These are phyloP conservation scores for mouse (Mus musculus) DNA, from an alignment of 2,113 vertebrate species.

Conservation along the genomic window DNA sequence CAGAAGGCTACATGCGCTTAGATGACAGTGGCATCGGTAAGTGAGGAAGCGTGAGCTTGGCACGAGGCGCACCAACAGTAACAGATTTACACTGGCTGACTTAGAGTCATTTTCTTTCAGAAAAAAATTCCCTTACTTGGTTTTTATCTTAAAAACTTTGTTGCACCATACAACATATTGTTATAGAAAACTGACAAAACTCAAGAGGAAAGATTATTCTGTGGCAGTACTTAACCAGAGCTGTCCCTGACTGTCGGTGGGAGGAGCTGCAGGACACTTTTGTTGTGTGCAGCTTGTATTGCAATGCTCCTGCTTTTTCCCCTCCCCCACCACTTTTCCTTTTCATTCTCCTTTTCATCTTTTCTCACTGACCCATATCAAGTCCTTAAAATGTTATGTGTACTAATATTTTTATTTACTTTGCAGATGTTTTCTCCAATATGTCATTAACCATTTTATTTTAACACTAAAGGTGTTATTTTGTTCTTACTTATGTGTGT, in stretches of 20 bases:
- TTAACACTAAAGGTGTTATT: neutral
- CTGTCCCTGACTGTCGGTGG: neutral
- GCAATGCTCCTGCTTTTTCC: neutral
- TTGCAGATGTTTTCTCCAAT: neutral
- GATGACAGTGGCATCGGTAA: conserved; percentile 89
- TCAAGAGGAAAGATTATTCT: conserved; percentile 4
- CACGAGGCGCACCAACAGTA: neutral
- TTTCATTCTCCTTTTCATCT: neutral
- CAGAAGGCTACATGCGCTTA: conserved; percentile 92
- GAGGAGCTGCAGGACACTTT: neutral
- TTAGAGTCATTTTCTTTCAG: neutral
- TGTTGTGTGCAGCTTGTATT: neutral
- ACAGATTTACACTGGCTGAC: conserved; percentile 3
- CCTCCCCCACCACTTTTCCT: neutral
- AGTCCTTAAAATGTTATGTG: neutral
- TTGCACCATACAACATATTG: neutral
- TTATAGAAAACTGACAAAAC: conserved; percentile 45
- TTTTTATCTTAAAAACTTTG: conserved; percentile 29
- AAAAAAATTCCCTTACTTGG: conserved; percentile 38
- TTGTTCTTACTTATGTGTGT: neutral
- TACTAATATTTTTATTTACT: conserved; percentile 4
- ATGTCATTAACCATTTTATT: neutral
- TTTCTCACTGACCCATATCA: neutral
- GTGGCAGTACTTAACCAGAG: neutral
- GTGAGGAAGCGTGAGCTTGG: conserved; percentile 46